These are phyloP conservation scores for Neodiprion lecontei DNA, from an alignment of 1,140 invertebrate genomes.

Conservation along the genomic window DNA sequence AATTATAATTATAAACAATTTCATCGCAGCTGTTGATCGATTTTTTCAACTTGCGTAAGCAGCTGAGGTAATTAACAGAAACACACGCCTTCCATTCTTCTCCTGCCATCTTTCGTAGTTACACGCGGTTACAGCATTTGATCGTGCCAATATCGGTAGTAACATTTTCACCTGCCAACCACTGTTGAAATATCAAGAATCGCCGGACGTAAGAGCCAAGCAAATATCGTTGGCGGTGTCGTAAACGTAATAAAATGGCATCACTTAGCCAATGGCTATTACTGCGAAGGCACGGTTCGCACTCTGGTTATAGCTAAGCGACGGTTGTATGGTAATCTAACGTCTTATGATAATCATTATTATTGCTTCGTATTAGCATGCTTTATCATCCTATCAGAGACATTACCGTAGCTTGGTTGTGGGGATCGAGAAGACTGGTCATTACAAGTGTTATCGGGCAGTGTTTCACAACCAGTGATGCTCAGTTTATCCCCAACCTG, in stretches of 20 bases:
- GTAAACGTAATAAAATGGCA: not conserved
- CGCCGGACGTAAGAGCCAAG: no score
- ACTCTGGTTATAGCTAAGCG: not conserved
- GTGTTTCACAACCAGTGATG: slow-evolving; percentile 51
- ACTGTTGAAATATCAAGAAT: no score
- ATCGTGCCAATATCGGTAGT: no score
- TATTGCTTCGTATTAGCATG: slow-evolving; percentile 54
- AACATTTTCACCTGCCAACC: no score
- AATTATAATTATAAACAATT: no score
- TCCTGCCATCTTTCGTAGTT: no score
- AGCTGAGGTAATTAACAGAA: no score
- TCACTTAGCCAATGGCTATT: slow-evolving; percentile 7
- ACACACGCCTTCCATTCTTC: no score
- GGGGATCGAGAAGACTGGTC: slow-evolving; percentile 40
- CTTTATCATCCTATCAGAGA: slow-evolving; percentile 50
- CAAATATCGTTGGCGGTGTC: no score
- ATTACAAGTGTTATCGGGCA: slow-evolving; percentile 52
- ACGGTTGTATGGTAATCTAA: slow-evolving; percentile 7
- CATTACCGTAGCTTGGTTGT: slow-evolving; percentile 40
- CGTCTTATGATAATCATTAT: slow-evolving; percentile 50
- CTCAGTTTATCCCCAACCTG: slow-evolving; percentile 28
- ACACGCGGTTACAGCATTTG: no score
- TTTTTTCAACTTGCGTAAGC: no score
- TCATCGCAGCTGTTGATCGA: no score
- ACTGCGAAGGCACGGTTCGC: not conserved